Conservation (phyloP, 1,140 invertebrate genomes). For the Arctopsyche grandis region DNA sequence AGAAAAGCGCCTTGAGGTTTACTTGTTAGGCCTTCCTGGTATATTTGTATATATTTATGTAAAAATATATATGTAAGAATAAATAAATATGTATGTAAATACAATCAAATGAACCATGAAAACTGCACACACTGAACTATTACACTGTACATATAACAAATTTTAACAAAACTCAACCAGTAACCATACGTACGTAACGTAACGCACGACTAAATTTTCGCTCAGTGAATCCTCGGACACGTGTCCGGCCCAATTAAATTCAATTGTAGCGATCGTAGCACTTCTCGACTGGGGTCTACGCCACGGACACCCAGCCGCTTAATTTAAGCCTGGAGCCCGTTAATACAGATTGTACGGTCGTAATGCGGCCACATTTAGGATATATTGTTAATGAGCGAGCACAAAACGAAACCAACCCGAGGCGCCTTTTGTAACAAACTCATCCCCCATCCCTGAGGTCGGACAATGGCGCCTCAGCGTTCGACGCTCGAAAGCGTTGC, state of each 20-base stretch:
- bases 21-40: no score
- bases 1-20: no score
- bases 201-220: neutral
- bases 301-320: neutral
- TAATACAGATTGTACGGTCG: slow-evolving; percentile 13
- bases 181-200: neutral
- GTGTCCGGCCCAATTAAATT: neutral
- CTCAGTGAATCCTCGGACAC: neutral
- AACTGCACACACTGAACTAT: no score
- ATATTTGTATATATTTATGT: no score
- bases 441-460: neutral
- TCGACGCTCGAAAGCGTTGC: no score
- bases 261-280: no score
- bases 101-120: no score
- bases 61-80: no score
- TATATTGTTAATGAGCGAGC: slow-evolving; percentile 19
- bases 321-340: slow-evolving; percentile 14
- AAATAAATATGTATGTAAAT: no score
- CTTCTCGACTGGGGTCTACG: neutral
- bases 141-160: no score
- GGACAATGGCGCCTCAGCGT: neutral
- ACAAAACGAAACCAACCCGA: slow-evolving; percentile 7
- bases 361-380: neutral
- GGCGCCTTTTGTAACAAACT: slow-evolving; percentile 5
- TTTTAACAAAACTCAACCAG: neutral